These are phyloP conservation scores for Bursaphelenchus mucronatus DNA, from an alignment of 1,140 invertebrate species.

Conservation along the genomic window DNA sequence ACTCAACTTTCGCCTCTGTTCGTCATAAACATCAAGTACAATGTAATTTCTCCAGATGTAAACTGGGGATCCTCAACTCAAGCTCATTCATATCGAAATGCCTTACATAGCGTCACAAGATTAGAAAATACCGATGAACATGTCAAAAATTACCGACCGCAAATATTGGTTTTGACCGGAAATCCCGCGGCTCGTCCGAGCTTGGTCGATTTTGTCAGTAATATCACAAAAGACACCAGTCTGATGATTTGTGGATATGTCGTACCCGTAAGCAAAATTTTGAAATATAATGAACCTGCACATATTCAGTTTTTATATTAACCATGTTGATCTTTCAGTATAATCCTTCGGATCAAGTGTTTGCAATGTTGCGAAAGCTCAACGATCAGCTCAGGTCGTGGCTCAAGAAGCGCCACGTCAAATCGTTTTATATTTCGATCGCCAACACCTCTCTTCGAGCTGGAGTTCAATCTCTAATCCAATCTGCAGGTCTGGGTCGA, in stretches of 20 bases:
- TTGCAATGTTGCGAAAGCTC: conserved; percentile 20
- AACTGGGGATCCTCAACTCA: conserved; percentile 95
- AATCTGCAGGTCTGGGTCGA: conserved; percentile 76
- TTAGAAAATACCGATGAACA: conserved; percentile 82
- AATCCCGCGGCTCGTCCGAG: conserved; percentile 75
- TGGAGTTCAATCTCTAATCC: conserved; percentile 25
- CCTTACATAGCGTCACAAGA: conserved; percentile 77
- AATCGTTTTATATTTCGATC: conserved; percentile 23
- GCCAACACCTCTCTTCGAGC: conserved; percentile 21
- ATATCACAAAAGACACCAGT: conserved; percentile 83
- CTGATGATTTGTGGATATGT: conserved; percentile 85
- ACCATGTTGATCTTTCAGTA: conserved; percentile 22
- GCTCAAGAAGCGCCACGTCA: conserved; percentile 27
- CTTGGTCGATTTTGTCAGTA: conserved; percentile 80
- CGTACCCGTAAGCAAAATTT: conserved; percentile 67
- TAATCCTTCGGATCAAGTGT: conserved; percentile 26
- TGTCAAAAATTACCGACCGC: conserved; percentile 84
- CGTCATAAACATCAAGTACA: conserved; percentile 35
- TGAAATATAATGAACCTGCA: not conserved
- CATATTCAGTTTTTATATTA: conserved; percentile 4
- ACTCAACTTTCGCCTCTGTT: conserved; percentile 28
- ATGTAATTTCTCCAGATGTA: conserved; percentile 68
- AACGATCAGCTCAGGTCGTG: conserved; percentile 21
- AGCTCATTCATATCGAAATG: conserved; percentile 88
- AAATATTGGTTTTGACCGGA: conserved; percentile 82